Base-by-base conservation (phyloP, 1,140 invertebrate genomes). In the Sminthurinus signatus region DNA sequence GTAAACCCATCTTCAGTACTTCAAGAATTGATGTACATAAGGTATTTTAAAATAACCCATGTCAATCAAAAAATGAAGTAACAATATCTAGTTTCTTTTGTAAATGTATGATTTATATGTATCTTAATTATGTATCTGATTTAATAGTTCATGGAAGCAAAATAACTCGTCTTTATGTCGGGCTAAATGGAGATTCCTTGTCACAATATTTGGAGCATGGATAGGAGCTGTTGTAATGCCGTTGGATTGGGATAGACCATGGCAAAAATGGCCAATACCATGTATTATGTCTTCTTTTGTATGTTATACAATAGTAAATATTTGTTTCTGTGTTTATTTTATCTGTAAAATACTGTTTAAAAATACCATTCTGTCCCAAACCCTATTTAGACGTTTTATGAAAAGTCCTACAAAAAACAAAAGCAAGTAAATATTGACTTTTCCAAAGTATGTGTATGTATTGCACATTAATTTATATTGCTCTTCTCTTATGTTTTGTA, bases 201-300 rank as follows among this genome's bases (percentile, higher is more conserved):
- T 55, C 0, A 72, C 86, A 19, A 72, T 93, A 15, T 73, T 91
- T 36, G 91, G 92, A n/a, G 84, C 89, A 14, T 96, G 91, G 91
- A 72, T 89, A 10, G 90, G 91, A 19, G 88, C 90, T 27, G 81
- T 89, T 66, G 85, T 90, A 0, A 91, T 95, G 64, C 92, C 92
- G 27, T 77, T 96, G 14, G 92, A 96, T 75, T 96, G 93, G 93
- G 89, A 95, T 75, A 81, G 86, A 63, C 86, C 88, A 0, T 96
- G 91, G 91, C 67, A 89, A 78, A 77, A 76, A 57, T 91, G 89
- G 88, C 88, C 88, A 0, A 84, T 89, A 70, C 86, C 88, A 4
- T 88, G 86, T 73, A 15, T 72, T 0, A 12, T 64, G 3, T 62
- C 67, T 29, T 52, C 63, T 42, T 32, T 50, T 39, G 39, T 62